Conservation (phyloP, 2,113 vertebrate species). For the Petromus typicus region DNA sequence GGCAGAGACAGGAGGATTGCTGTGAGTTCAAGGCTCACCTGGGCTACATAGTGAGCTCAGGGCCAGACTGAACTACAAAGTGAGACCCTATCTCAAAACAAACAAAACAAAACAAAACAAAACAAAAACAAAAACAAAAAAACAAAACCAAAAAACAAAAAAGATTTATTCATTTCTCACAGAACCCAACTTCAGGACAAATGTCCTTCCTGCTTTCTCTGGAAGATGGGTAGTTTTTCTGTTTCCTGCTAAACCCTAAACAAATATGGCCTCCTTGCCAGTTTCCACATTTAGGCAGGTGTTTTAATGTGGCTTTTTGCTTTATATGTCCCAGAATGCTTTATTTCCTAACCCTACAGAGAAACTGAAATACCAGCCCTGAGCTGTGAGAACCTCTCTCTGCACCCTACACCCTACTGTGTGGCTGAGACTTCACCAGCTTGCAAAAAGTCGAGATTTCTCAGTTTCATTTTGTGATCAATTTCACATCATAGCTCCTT, state of each 20-base stretch:
- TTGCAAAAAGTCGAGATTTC: not conserved
- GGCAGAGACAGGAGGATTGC: too few species aligned
- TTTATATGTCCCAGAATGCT: not conserved
- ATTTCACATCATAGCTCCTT: not conserved
- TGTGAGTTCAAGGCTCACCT: too few species aligned
- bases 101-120: too few species aligned
- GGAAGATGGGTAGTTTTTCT: not conserved
- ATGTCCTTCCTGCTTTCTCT: not conserved
- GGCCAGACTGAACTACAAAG: too few species aligned
- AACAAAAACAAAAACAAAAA: too few species aligned
- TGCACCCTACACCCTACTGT: not conserved
- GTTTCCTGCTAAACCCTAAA: not conserved
- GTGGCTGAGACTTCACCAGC: not conserved
- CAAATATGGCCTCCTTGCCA: not conserved
- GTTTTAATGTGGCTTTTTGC: not conserved
- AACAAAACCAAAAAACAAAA: too few species aligned
- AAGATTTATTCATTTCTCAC: not conserved
- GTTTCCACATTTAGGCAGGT: not conserved
- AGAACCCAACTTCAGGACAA: not conserved
- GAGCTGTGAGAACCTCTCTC: not conserved
- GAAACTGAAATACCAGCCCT: not conserved
- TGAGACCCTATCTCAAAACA: too few species aligned
- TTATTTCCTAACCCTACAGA: not conserved
- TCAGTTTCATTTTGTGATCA: not conserved
- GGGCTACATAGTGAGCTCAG: too few species aligned